Base-by-base conservation (phyloP, 2,797 vertebrate species). In the Pipistrellus kuhlii region DNA sequence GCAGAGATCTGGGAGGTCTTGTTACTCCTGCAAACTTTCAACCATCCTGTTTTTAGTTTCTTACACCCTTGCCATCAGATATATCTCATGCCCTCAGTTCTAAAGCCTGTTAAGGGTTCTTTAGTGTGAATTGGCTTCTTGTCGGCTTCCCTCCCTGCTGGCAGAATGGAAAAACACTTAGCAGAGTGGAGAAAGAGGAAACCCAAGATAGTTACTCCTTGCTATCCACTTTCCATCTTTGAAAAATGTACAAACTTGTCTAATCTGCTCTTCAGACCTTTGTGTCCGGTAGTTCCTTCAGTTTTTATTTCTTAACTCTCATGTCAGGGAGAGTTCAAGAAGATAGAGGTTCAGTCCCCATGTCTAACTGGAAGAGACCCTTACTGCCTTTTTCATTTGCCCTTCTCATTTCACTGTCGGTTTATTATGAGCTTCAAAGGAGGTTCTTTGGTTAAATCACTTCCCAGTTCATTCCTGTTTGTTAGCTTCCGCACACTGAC, bases 131-230 rank as follows among this genome's bases (percentile, higher is more conserved):
- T 11, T 80, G 66, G 30, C 59, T 86, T 80, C 80, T 91, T 86
- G 32, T 84, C 92, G 85, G 94, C 66, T 57, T 81, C 27, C 21
- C 5, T 95, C 55, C 73, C 81, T 94, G 77, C 44, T 90, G 38
- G 62, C 53, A 73, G 87, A 80, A 68, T 84, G 76, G 95, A 86
- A 92, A 77, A 91, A 38, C 44, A 75, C 66, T 86, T 84, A 77
- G 82, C 41, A 78, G 86, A 89, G 57, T 92, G 55, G 87, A 89
- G 55, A 78, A 57, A 86, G 84, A 94, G 57, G 77, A 90, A 90
- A 92, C 62, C 38, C 9, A 72, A 82, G 75, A 55, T 21, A 62
- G 72, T 44, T 71, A 14, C 59, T 30, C 77, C 66, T 89, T 81
- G 86, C 73, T 64, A 55, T 84, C 89, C 23, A 68, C 69, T 93